These are phyloP conservation scores for Brachymystax lenok DNA, from an alignment of 2,797 vertebrate genomes.

Conservation along the genomic window DNA sequence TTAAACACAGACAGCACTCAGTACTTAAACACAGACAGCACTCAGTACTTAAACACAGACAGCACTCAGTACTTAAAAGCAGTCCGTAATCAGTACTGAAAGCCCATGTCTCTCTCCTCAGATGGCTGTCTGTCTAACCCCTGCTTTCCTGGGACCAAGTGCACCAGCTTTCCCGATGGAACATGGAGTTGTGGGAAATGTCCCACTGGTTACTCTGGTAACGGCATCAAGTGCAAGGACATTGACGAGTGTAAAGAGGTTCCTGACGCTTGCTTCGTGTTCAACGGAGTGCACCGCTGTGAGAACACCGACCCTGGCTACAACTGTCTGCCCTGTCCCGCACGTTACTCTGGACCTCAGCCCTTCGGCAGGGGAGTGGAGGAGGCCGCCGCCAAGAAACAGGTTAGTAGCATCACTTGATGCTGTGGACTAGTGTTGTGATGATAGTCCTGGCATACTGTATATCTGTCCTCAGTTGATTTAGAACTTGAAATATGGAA, in stretches of 20 bases:
- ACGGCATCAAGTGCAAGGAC: slow-evolving; percentile 91
- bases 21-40: not conserved
- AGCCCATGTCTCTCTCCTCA: slow-evolving; percentile 56
- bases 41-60: not conserved
- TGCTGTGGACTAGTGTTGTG: not conserved
- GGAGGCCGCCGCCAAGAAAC: slow-evolving; percentile 88
- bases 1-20: too few species aligned
- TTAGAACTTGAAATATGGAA: not conserved
- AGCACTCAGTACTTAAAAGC: not conserved
- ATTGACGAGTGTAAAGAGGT: slow-evolving; percentile 95
- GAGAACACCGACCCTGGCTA: slow-evolving; percentile 95
- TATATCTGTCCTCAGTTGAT: not conserved
- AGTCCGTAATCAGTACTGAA: not conserved
- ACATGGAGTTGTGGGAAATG: slow-evolving; percentile 96
- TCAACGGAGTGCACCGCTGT: slow-evolving; percentile 92
- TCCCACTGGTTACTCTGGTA: slow-evolving; percentile 88
- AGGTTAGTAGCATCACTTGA: slow-evolving; percentile 71
- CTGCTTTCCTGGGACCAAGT: slow-evolving; percentile 89
- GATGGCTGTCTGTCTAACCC: slow-evolving; percentile 97
- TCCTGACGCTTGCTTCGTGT: slow-evolving; percentile 90
- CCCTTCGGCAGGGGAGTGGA: slow-evolving; percentile 90
- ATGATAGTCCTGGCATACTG: not conserved
- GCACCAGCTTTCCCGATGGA: slow-evolving; percentile 91
- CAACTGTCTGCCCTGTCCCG: slow-evolving; percentile 94
- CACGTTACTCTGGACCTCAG: slow-evolving; percentile 88